Base-by-base conservation (phyloP, 2,797 vertebrate genomes). In the Perodicticus potto region DNA sequence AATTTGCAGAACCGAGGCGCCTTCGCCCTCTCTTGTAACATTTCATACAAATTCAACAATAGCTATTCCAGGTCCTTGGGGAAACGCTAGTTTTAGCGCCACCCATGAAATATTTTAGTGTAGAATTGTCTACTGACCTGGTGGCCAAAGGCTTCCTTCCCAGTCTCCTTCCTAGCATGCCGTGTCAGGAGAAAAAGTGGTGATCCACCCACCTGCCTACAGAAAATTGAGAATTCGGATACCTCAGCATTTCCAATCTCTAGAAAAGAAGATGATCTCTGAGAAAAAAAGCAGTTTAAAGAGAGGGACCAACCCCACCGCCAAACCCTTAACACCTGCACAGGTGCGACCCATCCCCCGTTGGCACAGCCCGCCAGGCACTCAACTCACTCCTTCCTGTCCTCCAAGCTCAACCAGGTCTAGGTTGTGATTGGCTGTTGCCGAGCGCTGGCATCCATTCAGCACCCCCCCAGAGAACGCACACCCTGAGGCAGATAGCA, bases 11-110 rank as follows among this genome's bases (percentile, higher is more conserved):
- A n/a, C 53, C 37, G 11, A 7, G 32, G 0, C 14, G 12, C 27
- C 57, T 74, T 92, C 29, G 5, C 29, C 40, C 73, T 80, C 76
- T 86, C 84, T 92, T 88, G 7, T 91, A 91, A 92, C 90, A 7
- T 57, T 92, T 85, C 81, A 81, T 81, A 86, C 85, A 95, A 95
- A 43, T 32, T 55, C 37, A 86, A 10, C 69, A 19, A n/a, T 40
- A 59, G 34, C 45, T 87, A 83, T 85, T 78, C 67, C 17, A 74
- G 23, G 40, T n/a, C 9, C 25, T 59, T 23, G 3, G 43, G 16
- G 29, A n/a, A 57, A 57, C 1, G 0, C 29, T 11, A 49, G 72
- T 70, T 63, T 83, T 80, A 93, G 34, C 7, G 40, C 34, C 67
- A 57, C 77, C 29, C 14, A n/a, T 43, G 32, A n/a, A 80, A 57